These are phyloP conservation scores for Ageneiosus marmoratus DNA, from an alignment of 2,113 vertebrate genomes.

Conservation along the genomic window DNA sequence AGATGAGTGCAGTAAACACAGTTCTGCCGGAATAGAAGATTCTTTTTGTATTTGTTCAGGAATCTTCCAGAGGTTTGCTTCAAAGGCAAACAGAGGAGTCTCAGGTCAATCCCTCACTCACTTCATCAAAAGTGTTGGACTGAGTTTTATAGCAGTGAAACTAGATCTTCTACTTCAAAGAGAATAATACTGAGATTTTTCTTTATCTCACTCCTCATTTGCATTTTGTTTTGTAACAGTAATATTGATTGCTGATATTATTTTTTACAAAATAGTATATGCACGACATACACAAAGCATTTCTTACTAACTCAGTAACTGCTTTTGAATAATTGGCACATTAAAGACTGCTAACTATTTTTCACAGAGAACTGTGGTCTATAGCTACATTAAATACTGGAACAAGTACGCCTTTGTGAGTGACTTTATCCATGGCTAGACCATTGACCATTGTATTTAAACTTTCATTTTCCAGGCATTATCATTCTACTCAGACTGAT, in stretches of 20 bases:
- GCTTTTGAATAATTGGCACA: conserved; percentile 92
- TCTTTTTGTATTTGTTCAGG: conserved; percentile 37
- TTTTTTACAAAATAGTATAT: conserved; percentile 69
- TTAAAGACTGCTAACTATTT: conserved; percentile 79
- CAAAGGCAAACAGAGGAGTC: conserved; percentile 68
- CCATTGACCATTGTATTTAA: conserved; percentile 25
- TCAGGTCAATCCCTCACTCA: conserved; percentile 54
- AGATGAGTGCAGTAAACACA: conserved; percentile 45
- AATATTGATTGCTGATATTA: conserved; percentile 64
- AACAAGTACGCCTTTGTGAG: conserved; percentile 70
- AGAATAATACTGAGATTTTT: conserved; percentile 81
- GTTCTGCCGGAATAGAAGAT: conserved; percentile 40
- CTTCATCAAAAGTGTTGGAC: conserved; percentile 67
- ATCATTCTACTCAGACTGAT: conserved; percentile 48
- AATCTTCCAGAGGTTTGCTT: conserved; percentile 56
- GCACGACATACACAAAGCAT: conserved; percentile 88
- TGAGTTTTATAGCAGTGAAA: conserved; percentile 69
- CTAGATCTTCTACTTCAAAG: conserved; percentile 76
- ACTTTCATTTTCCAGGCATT: conserved; percentile 40
- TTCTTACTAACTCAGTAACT: conserved; percentile 78
- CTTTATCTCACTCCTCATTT: conserved; percentile 63
- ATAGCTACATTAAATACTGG: conserved; percentile 81
- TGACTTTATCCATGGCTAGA: conserved; percentile 41
- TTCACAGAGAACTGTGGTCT: conserved; percentile 78
- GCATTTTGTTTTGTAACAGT: conserved; percentile 61